A percentile compares a stretch with the other conserved stretches of the same genome.
These are phyloP conservation scores for Zaprionus tsacasi DNA, from an alignment of 1,140 invertebrate species.

Conservation along the genomic window DNA sequence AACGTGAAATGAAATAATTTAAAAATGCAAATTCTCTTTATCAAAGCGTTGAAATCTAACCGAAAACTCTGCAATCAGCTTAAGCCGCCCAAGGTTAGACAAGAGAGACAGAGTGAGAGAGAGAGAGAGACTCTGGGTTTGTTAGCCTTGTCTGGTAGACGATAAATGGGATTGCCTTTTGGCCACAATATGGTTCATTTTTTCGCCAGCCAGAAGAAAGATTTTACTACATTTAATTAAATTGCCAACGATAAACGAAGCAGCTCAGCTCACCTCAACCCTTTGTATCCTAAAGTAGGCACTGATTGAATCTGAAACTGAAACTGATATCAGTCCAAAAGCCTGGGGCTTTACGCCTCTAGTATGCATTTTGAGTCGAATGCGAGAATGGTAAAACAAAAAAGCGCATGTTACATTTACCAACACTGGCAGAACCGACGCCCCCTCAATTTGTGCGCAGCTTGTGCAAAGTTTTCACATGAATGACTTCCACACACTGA, in stretches of 20 bases:
- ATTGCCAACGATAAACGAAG: neutral
- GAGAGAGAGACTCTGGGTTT: conserved; percentile 6
- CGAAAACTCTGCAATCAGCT: conserved; percentile 58
- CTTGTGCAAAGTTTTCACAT: conserved; percentile 55
- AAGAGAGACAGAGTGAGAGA: neutral
- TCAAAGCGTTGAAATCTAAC: conserved; percentile 57
- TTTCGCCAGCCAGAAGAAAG: neutral
- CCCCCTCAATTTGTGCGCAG: conserved; percentile 39
- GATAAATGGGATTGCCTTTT: conserved; percentile 21
- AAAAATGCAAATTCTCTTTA: conserved; percentile 71
- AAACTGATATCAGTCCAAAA: neutral
- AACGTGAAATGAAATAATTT: conserved; percentile 78
- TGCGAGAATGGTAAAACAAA: neutral
- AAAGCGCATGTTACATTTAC: conserved; percentile 41
- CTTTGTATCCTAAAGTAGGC: conserved; percentile 2
- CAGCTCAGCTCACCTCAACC: neutral
- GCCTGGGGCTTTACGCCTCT: neutral
- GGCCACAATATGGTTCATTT: conserved; percentile 21
- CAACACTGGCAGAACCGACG: conserved; percentile 27
- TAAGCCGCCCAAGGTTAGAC: conserved; percentile 40
- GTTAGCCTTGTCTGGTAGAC: conserved; percentile 23
- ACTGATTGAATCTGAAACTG: conserved; percentile 17
- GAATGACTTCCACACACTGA: conserved; percentile 59
- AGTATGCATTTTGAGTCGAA: conserved; percentile 12
- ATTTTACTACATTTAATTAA: conserved; percentile 13